These are phyloP conservation scores for Caranx ignobilis DNA, from an alignment of 2,113 vertebrate species.

Conservation along the genomic window DNA sequence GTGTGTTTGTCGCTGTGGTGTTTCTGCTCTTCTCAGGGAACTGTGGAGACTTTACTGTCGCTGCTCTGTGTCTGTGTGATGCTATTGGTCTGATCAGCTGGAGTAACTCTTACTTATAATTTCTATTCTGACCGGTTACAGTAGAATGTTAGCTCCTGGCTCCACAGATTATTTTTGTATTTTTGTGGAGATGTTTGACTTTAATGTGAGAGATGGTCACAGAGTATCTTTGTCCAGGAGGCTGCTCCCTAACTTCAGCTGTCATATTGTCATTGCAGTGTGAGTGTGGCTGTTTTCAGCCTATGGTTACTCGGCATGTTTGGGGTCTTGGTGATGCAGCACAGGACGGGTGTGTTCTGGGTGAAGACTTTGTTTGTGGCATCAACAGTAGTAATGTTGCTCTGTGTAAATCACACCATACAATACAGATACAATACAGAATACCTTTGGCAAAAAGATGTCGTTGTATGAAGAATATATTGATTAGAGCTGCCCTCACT, in stretches of 20 bases:
- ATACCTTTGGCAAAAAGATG: too few relatives aligned
- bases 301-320: neutral
- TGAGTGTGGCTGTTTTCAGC: neutral
- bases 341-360: neutral
- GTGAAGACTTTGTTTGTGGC: too few relatives aligned
- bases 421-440: too few relatives aligned
- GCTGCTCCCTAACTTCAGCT: neutral
- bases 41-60: neutral
- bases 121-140: too few relatives aligned
- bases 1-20: neutral
- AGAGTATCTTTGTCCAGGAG: neutral
- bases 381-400: too few relatives aligned
- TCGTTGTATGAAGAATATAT: too few relatives aligned
- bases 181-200: neutral
- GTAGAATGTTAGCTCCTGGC: neutral
- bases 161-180: neutral
- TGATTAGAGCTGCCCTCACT: too few relatives aligned
- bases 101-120: neutral
- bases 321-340: neutral
- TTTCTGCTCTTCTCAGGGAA: too few relatives aligned
- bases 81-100: too few relatives aligned
- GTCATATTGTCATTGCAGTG: neutral
- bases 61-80: too few relatives aligned
- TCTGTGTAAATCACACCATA: too few relatives aligned
- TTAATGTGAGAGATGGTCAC: neutral